Evolutionary conservation across 2,888 invertebrate genomes (phyloP), one percentile per base, ranked within the genome.

Genomic region (Copidosoma aretas): DNA sequence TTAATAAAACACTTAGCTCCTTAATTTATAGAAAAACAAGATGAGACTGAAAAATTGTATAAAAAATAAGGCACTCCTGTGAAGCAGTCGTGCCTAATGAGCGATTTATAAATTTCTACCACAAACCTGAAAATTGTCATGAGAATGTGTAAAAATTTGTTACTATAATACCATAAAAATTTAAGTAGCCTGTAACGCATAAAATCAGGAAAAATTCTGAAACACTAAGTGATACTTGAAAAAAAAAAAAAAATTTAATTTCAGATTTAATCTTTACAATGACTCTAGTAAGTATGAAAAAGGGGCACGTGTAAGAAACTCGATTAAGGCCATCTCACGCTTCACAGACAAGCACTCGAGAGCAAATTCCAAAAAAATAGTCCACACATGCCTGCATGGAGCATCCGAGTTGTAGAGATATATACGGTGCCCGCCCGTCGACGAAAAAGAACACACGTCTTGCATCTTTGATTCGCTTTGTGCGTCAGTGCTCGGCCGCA

Each of bases 401-500:
- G 43, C 12, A 12, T 17, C 43, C 12, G 43, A 15, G 43, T 17
- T 15, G 43, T 32, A 32, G 32, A 32, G 32, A 32, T 32, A 17
- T 46, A 46, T 15, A 46, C 43, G 43, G 43, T 17, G 43, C 43
- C 17, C 17, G 43, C 43, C 43, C 43, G 17, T 46, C 2, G 43
- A 46, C 12, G 17, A 46, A 46, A 17, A 46, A 14, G 43, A 46
- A 46, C 17, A 41, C 8, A 46, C 3, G 43, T 14, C 43, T 46
- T 46, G 43, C 43, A n/a, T n/a, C n/a, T n/a, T n/a, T n/a, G n/a
- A n/a, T 46, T 19, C 19, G 4, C 21, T 52, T 52, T 52, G 17
- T 25, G 14, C 24, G 80, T 83, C 82, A 83, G 79, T 83, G 81
- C 61, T 83, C 81, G 53, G 80, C 74, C 10, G 82, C 80, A 52